phyloP scores from a whole-genome alignment of 2,888 invertebrate species.

The Eulithis testata region DNA sequence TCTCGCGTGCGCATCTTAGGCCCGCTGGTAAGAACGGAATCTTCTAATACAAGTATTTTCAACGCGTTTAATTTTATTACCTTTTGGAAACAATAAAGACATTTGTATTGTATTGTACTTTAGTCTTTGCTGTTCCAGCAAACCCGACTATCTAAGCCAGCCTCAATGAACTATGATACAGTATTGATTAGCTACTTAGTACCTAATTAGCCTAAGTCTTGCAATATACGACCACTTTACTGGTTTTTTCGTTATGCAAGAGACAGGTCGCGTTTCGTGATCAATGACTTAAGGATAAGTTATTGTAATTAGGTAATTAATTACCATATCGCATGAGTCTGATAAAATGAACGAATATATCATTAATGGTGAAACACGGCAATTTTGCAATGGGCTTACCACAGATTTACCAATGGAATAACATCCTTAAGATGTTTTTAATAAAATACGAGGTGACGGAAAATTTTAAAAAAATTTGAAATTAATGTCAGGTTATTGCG shows the following conservation, averaged over 20 bases:
- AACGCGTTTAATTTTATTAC: too few species aligned
- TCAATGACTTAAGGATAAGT: conserved; percentile 76
- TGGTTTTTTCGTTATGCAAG: conserved; percentile 62
- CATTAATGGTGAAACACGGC: conserved; percentile 34
- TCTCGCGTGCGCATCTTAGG: too few species aligned
- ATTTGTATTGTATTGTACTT: too few species aligned
- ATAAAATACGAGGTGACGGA: too few species aligned
- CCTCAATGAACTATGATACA: not conserved
- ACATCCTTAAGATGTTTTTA: too few species aligned
- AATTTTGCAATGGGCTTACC: conserved; percentile 27
- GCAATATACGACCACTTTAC: conserved; percentile 65
- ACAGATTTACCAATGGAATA: not conserved
- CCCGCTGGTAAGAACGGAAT: too few species aligned
- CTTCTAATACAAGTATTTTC: too few species aligned
- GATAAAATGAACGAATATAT: conserved; percentile 43
- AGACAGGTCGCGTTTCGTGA: conserved; percentile 71
- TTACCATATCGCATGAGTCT: conserved; percentile 70
- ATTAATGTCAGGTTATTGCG: too few species aligned
- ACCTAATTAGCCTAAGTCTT: conserved; percentile 47
- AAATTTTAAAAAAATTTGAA: too few species aligned
- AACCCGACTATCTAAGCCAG: too few species aligned
- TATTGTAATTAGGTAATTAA: conserved; percentile 76
- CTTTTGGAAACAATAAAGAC: too few species aligned
- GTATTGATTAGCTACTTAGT: conserved; percentile 32
- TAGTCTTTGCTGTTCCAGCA: too few species aligned